A percentile compares a stretch with the other conserved stretches of the same genome.
These are phyloP conservation scores for Tapera naevia DNA, from an alignment of 2,797 vertebrate species.

Conservation along the genomic window DNA sequence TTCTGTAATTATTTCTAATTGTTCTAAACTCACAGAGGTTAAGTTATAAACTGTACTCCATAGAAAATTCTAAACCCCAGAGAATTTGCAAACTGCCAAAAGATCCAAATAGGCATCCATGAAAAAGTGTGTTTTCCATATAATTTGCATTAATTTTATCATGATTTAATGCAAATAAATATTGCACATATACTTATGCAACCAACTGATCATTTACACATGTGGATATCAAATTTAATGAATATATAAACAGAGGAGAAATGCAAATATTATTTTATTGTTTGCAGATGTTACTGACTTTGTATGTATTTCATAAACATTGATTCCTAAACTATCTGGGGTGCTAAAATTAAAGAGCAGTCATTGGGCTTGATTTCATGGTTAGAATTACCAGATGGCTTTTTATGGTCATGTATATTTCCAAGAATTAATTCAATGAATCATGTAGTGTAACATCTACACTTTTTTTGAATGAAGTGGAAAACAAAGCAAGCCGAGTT, in stretches of 20 bases:
- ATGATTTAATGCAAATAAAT: neutral
- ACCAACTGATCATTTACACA: neutral
- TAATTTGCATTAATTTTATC: neutral
- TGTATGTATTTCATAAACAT: neutral
- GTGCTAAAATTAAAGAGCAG: neutral
- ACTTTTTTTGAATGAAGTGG: neutral
- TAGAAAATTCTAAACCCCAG: neutral
- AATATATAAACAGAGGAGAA: neutral
- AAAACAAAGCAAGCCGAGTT: neutral
- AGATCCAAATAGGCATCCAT: neutral
- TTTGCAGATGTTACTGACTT: neutral
- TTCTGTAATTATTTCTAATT: neutral
- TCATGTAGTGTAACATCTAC: neutral
- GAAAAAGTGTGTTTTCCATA: neutral
- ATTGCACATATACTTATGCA: neutral
- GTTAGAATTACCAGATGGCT: neutral
- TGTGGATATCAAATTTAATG: neutral
- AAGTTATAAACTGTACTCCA: neutral
- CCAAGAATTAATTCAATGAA: neutral
- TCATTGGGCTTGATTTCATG: neutral
- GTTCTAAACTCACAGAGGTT: neutral
- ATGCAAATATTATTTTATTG: neutral
- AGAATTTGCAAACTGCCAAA: neutral
- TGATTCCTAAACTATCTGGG: neutral
- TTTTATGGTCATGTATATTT: neutral